Percentiles rank a stretch among this genome's conserved stretches.
phyloP scores from a whole-genome alignment of 1,140 invertebrate species.

The Oreohelix idahoensis region DNA sequence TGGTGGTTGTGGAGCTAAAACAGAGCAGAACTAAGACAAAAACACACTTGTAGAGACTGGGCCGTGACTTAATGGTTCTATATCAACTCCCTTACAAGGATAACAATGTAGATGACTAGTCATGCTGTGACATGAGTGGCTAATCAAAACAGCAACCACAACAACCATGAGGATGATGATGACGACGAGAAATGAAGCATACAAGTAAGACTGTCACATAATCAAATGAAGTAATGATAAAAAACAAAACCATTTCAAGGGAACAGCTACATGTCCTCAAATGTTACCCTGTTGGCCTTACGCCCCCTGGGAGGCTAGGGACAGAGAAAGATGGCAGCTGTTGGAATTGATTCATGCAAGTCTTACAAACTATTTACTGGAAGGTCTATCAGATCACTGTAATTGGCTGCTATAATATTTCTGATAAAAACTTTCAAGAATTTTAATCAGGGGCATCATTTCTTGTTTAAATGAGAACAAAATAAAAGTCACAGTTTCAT shows the following conservation, averaged over 20 bases:
- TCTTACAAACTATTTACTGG: too few relatives aligned
- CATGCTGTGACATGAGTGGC: neutral
- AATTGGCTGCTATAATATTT: too few relatives aligned
- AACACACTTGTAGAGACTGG: slow-evolving; percentile 1
- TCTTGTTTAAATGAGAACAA: too few relatives aligned
- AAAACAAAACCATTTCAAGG: neutral
- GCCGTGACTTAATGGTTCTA: neutral
- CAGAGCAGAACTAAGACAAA: neutral
- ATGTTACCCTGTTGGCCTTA: slow-evolving; percentile 43
- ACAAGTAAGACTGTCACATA: neutral
- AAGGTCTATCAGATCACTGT: too few relatives aligned
- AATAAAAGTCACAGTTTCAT: too few relatives aligned
- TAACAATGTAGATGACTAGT: neutral
- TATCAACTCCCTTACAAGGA: neutral
- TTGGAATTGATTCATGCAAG: neutral
- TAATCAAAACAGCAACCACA: neutral
- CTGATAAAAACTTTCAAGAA: too few relatives aligned
- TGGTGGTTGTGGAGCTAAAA: neutral
- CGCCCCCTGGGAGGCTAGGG: slow-evolving; percentile 38
- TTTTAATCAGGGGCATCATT: too few relatives aligned
- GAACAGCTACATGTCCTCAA: slow-evolving; percentile 37
- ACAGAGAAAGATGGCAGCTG: neutral
- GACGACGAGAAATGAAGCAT: slow-evolving; percentile 1
- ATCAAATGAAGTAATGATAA: slow-evolving; percentile 1
- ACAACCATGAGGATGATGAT: neutral